Evolutionary conservation across 2,113 vertebrate species (phyloP).

Genomic region (Callithrix jacchus): DNA sequence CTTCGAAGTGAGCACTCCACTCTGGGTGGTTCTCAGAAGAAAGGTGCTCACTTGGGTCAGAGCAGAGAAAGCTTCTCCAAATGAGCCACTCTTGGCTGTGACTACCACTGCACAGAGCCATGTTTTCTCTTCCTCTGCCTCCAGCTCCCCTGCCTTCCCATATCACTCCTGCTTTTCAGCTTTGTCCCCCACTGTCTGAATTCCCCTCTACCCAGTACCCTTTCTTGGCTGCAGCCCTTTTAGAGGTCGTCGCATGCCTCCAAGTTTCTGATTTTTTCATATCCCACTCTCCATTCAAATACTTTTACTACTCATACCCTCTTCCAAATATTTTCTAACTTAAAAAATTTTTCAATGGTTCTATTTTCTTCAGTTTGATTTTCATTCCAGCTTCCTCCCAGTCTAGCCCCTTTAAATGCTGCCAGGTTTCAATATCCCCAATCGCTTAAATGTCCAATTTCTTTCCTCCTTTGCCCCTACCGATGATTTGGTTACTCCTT

Average conservation of each 20-base stretch:
- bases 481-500: not conserved
- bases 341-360: conserved; percentile 14
- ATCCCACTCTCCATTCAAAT: conserved; percentile 21
- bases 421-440: not conserved
- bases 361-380: conserved; percentile 16
- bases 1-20: too few relatives aligned
- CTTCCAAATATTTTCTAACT: conserved; percentile 8
- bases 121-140: not conserved
- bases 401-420: not conserved
- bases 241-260: not conserved
- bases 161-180: not conserved
- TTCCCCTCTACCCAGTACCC: not conserved
- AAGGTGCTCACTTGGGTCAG: conserved; percentile 25
- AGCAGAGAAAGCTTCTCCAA: not conserved
- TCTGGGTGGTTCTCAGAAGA: not conserved
- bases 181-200: not conserved
- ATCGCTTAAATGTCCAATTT: not conserved
- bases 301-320: conserved; percentile 36
- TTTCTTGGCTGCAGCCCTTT: not conserved
- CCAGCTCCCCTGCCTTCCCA: not conserved
- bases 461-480: not conserved
- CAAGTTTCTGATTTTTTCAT: not conserved
- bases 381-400: not conserved
- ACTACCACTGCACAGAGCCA: conserved; percentile 47
- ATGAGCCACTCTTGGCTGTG: conserved; percentile 34